Percentiles rank a stretch among this genome's conserved stretches.
Evolutionary conservation across 1,140 invertebrate genomes (phyloP).

Genomic region (Xylocopa sonorina): DNA sequence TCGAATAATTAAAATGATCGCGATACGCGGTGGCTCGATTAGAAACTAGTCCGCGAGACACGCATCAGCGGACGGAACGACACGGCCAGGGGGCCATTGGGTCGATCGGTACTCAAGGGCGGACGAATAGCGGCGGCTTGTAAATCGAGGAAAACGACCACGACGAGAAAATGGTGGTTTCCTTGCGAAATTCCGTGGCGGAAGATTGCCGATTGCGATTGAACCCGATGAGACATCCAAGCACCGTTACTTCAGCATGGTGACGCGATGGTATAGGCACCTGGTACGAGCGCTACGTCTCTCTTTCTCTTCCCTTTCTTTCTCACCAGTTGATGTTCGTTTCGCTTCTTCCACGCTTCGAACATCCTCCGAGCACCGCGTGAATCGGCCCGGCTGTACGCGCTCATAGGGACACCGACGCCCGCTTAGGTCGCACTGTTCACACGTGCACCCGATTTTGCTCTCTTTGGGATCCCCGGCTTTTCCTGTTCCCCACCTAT

Average conservation of each 20-base stretch:
- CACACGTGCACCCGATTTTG: conserved; percentile 77
- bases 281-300: conserved; percentile 57
- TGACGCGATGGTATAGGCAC: conserved; percentile 70
- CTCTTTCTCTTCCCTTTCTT: conserved; percentile 37
- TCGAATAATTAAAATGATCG: conserved; percentile 1
- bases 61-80: conserved; percentile 19
- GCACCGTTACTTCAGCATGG: conserved; percentile 73
- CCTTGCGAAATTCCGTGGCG: conserved; percentile 70
- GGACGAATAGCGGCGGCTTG: conserved; percentile 68
- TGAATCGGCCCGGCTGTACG: conserved; percentile 44
- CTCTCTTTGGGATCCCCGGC: conserved; percentile 55
- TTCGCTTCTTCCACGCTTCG: conserved; percentile 41
- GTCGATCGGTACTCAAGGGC: conserved; percentile 60
- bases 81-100: conserved; percentile 39
- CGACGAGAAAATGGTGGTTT: conserved; percentile 64
- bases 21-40: conserved; percentile 27
- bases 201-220: conserved; percentile 75
- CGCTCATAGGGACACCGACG: conserved; percentile 57
- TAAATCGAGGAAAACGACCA: conserved; percentile 64
- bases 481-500: conserved; percentile 11
- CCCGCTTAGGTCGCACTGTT: conserved; percentile 75
- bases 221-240: conserved; percentile 75
- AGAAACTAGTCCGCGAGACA: conserved; percentile 21
- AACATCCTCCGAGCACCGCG: conserved; percentile 47
- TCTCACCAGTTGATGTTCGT: conserved; percentile 1